A percentile compares a stretch with the other conserved stretches of the same genome.
Conservation (phyloP, 1,140 invertebrate genomes). For the Ylistrum balloti region DNA sequence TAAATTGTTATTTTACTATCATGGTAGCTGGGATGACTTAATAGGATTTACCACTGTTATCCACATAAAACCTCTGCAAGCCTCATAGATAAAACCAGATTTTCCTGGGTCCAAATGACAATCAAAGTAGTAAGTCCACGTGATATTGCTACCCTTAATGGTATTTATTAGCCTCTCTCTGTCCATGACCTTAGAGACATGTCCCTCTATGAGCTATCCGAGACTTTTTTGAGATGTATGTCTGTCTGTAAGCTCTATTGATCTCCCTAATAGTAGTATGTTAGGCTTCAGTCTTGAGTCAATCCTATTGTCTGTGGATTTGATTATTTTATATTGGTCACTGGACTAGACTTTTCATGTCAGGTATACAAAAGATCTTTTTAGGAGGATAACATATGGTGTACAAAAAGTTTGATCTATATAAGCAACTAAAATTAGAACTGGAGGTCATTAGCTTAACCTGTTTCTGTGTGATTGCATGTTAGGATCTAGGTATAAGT, state of each 20-base stretch:
- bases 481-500: too few relatives aligned
- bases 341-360: not conserved
- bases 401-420: too few relatives aligned
- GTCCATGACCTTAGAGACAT: not conserved
- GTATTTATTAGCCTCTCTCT: not conserved
- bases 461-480: not conserved
- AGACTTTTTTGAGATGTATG: not conserved
- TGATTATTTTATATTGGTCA: not conserved
- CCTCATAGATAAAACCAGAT: not conserved
- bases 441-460: too few relatives aligned
- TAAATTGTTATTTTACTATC: not conserved
- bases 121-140: constrained; percentile 2
- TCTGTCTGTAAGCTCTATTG: not conserved
- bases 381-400: too few relatives aligned
- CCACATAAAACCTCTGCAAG: not conserved
- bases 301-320: not conserved
- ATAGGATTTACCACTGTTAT: constrained; percentile 34
- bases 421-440: too few relatives aligned
- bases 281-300: not conserved
- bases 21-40: not conserved
- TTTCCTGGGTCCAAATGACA: not conserved
- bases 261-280: not conserved
- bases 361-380: too few relatives aligned
- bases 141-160: not conserved
- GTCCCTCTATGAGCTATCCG: not conserved